Evolutionary conservation across 30 jellyfish, hydroid and myxozoan species (phyloP).

Genomic region (Nemopilema nomurai): DNA sequence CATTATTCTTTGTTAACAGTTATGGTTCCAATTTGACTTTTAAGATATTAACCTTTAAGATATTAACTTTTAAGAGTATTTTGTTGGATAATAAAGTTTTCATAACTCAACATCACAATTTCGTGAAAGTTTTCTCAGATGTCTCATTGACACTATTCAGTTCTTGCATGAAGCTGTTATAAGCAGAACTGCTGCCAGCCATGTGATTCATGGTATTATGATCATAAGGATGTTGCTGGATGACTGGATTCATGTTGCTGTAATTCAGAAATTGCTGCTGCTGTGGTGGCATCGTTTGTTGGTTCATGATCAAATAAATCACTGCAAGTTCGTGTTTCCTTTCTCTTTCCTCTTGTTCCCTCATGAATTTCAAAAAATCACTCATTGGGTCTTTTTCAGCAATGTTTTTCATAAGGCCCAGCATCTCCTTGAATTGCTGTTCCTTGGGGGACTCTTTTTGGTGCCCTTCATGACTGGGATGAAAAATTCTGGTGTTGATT

Average conservation of each 20-base stretch:
- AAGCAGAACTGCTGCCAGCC: slow-evolving; percentile 31
- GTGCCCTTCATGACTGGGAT: slow-evolving; percentile 55
- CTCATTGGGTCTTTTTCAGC: slow-evolving; percentile 41
- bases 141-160: slow-evolving; percentile 28
- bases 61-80: slow-evolving; percentile 28
- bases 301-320: slow-evolving; percentile 19
- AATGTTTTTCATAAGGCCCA: slow-evolving; percentile 15
- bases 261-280: slow-evolving; percentile 13
- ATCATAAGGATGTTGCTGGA: slow-evolving; percentile 24
- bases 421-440: too few relatives aligned
- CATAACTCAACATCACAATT: slow-evolving; percentile 17
- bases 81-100: slow-evolving; percentile 3
- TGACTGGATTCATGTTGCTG: slow-evolving; percentile 29
- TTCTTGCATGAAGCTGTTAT: slow-evolving; percentile 11
- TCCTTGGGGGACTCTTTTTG: slow-evolving; percentile 36
- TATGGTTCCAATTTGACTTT: slow-evolving; percentile 4
- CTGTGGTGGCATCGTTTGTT: slow-evolving; percentile 47
- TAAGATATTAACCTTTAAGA: not conserved
- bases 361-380: slow-evolving; percentile 35
- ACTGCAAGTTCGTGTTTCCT: slow-evolving; percentile 52
- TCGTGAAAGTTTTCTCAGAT: slow-evolving; percentile 35
- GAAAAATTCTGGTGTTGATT: slow-evolving; percentile 36
- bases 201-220: slow-evolving; percentile 15
- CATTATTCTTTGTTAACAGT: slow-evolving; percentile 6
- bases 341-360: slow-evolving; percentile 55